These are phyloP conservation scores for Capreolus pygargus DNA, from an alignment of 2,113 vertebrate species.

Conservation along the genomic window DNA sequence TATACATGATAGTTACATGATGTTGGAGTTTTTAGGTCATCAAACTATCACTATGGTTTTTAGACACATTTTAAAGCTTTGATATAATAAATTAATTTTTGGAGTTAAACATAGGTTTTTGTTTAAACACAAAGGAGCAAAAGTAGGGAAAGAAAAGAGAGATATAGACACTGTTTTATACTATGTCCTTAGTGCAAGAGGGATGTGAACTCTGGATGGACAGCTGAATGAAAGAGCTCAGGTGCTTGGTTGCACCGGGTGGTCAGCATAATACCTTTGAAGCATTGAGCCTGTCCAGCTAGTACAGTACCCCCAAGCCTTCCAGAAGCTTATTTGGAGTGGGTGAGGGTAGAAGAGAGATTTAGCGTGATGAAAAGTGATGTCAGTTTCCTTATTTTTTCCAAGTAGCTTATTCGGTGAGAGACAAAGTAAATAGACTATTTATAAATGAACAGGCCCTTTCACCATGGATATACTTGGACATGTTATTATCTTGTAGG, in stretches of 20 bases:
- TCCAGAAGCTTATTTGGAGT: slow-evolving; percentile 28
- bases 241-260: neutral
- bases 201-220: neutral
- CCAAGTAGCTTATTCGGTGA: neutral
- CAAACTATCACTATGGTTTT: neutral
- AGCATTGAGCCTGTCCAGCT: neutral
- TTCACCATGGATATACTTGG: neutral
- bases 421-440: neutral
- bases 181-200: neutral
- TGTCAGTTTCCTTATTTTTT: slow-evolving; percentile 16
- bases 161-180: neutral
- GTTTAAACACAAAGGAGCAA: neutral
- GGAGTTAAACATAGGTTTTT: slow-evolving; percentile 1
- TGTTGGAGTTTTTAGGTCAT: neutral
- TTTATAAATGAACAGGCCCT: neutral
- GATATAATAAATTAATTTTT: neutral
- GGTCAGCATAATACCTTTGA: neutral
- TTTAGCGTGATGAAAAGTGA: neutral
- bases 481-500: neutral
- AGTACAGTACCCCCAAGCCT: neutral
- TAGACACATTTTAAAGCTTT: neutral
- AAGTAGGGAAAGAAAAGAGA: neutral
- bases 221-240: neutral
- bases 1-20: neutral
- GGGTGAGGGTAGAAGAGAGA: neutral